Evolutionary conservation across 2,888 invertebrate species (phyloP).

Genomic region (Scaeva pyrastri): DNA sequence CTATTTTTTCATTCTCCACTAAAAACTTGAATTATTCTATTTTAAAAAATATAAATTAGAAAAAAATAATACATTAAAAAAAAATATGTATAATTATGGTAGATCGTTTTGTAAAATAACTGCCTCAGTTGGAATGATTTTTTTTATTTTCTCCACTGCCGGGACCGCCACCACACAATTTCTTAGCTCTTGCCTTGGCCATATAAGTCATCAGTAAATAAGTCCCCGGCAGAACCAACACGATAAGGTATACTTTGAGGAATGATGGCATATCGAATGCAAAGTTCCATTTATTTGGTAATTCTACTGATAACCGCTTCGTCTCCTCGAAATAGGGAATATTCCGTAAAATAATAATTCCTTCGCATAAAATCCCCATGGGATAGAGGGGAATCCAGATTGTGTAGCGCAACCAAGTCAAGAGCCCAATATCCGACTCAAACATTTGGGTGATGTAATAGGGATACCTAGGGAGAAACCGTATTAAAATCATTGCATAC

Average conservation of each 20-base stretch:
- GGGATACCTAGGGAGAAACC: conserved; percentile 89
- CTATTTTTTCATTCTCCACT: not conserved
- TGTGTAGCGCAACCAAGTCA: conserved; percentile 97
- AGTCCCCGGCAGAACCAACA: conserved; percentile 90
- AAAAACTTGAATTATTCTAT: conserved; percentile 21
- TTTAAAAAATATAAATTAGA: conserved; percentile 41
- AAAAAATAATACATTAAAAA: conserved; percentile 16
- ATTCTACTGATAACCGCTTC: conserved; percentile 88
- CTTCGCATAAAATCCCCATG: conserved; percentile 94
- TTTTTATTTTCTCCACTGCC: conserved; percentile 80
- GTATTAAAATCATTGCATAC: conserved; percentile 8
- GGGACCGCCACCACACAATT: conserved; percentile 84
- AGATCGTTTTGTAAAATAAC: not conserved
- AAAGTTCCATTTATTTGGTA: conserved; percentile 95
- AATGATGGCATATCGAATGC: conserved; percentile 93
- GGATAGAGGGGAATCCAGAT: conserved; percentile 98
- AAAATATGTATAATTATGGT: not conserved
- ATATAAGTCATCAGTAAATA: conserved; percentile 93
- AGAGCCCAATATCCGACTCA: conserved; percentile 88
- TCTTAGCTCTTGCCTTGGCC: conserved; percentile 89
- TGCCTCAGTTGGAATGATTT: conserved; percentile 51
- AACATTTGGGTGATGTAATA: conserved; percentile 94
- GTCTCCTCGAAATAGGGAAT: conserved; percentile 96
- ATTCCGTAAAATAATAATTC: conserved; percentile 91
- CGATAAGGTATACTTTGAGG: conserved; percentile 90